phyloP scores from a whole-genome alignment of 2,888 invertebrate genomes.

The Geophilus truncorum region DNA sequence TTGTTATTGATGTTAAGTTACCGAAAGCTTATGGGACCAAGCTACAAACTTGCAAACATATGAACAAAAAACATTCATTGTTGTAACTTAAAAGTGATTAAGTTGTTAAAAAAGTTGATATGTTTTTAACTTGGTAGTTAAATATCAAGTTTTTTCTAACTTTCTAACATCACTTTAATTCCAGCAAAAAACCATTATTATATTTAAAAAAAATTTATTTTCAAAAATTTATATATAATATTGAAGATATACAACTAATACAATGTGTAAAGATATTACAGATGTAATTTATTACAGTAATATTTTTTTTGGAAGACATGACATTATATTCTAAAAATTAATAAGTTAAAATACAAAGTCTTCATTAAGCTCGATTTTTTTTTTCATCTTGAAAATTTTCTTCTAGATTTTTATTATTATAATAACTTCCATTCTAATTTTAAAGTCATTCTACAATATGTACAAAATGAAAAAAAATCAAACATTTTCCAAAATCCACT shows the following conservation, averaged over 20 bases:
- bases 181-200: not conserved
- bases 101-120: too few species aligned
- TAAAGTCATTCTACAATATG: constrained; percentile 9
- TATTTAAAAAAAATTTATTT: constrained; percentile 4
- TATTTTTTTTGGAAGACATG: not conserved
- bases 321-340: not conserved
- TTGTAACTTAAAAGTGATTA: too few species aligned
- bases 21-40: too few species aligned
- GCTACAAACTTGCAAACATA: too few species aligned
- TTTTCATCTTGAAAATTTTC: not conserved
- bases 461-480: not conserved
- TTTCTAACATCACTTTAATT: too few species aligned
- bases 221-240: not conserved
- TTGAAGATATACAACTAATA: constrained; percentile 1
- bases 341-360: constrained; percentile 20
- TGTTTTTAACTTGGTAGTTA: too few species aligned
- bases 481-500: not conserved
- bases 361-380: not conserved
- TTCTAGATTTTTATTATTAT: not conserved
- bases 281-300: not conserved
- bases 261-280: constrained; percentile 8
- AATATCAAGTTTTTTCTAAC: too few species aligned
- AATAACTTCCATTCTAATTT: not conserved
- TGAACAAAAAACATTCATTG: too few species aligned
- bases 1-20: not conserved